phyloP scores from a whole-genome alignment of 2,888 invertebrate species.

The Nomada ruficornis region DNA sequence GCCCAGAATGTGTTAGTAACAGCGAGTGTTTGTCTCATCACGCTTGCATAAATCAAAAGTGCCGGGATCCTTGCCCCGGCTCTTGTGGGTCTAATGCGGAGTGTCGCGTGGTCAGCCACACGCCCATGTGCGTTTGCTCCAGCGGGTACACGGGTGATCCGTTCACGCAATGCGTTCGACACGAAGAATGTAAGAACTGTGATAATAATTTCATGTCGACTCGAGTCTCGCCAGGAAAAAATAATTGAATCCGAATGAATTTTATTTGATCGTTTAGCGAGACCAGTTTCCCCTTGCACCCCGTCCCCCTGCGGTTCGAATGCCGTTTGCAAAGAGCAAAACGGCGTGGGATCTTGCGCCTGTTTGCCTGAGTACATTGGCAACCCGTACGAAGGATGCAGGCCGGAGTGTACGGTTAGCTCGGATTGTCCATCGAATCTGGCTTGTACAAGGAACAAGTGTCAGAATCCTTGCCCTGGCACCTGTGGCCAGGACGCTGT shows the following conservation, averaged over 20 bases:
- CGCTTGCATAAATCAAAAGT: slow-evolving; percentile 90
- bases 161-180: slow-evolving; percentile 86
- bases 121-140: slow-evolving; percentile 87
- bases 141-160: slow-evolving; percentile 88
- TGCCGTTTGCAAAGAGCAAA: slow-evolving; percentile 90
- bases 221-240: not conserved
- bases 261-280: slow-evolving; percentile 19
- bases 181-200: slow-evolving; percentile 82
- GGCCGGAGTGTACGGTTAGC: slow-evolving; percentile 92
- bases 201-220: not conserved
- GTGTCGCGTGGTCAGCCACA: slow-evolving; percentile 90
- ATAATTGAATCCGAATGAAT: not conserved
- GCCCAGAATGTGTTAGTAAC: slow-evolving; percentile 92
- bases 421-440: slow-evolving; percentile 90
- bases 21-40: slow-evolving; percentile 90
- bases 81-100: slow-evolving; percentile 90
- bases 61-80: slow-evolving; percentile 91
- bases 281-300: slow-evolving; percentile 85
- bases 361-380: slow-evolving; percentile 90
- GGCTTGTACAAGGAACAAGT: slow-evolving; percentile 92
- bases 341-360: slow-evolving; percentile 90
- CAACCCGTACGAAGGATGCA: slow-evolving; percentile 89
- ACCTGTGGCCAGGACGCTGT: slow-evolving; percentile 87
- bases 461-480: slow-evolving; percentile 90
- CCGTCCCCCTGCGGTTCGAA: slow-evolving; percentile 92